phyloP scores from a whole-genome alignment of 2,888 invertebrate species.

The Xiphydria camelus region DNA sequence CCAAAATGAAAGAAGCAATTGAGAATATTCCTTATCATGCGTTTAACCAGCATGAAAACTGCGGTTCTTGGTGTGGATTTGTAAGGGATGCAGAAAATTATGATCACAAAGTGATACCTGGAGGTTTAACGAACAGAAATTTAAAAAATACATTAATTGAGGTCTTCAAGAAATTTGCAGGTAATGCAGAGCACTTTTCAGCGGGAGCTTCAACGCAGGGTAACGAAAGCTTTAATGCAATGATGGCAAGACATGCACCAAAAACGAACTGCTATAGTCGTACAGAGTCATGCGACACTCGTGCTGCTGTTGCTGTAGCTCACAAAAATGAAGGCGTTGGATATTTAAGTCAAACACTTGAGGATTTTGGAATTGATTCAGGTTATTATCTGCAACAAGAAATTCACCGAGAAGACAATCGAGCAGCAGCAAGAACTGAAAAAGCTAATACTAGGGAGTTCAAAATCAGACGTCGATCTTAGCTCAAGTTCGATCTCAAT shows the following conservation, averaged over 20 bases:
- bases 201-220: slow-evolving; percentile 20
- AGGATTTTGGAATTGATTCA: slow-evolving; percentile 2
- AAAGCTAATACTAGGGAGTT: slow-evolving; percentile 3
- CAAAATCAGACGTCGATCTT: slow-evolving; percentile 7
- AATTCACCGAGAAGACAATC: neutral
- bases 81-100: slow-evolving; percentile 13
- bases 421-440: neutral
- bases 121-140: slow-evolving; percentile 14
- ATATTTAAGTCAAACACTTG: slow-evolving; percentile 15
- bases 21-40: slow-evolving; percentile 16
- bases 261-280: slow-evolving; percentile 21
- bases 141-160: slow-evolving; percentile 16
- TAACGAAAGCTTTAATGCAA: slow-evolving; percentile 22
- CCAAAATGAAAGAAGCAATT: slow-evolving; percentile 3
- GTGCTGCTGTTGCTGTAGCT: slow-evolving; percentile 16
- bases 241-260: slow-evolving; percentile 20
- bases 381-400: neutral
- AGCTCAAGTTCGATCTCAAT: slow-evolving; percentile 2
- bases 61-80: slow-evolving; percentile 21
- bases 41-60: slow-evolving; percentile 16
- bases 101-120: slow-evolving; percentile 9
- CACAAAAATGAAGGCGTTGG: slow-evolving; percentile 23
- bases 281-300: slow-evolving; percentile 18
- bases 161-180: slow-evolving; percentile 16
- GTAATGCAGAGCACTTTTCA: slow-evolving; percentile 18